Base-by-base conservation (phyloP, 2,797 vertebrate species). In the Mergus octosetaceus region DNA sequence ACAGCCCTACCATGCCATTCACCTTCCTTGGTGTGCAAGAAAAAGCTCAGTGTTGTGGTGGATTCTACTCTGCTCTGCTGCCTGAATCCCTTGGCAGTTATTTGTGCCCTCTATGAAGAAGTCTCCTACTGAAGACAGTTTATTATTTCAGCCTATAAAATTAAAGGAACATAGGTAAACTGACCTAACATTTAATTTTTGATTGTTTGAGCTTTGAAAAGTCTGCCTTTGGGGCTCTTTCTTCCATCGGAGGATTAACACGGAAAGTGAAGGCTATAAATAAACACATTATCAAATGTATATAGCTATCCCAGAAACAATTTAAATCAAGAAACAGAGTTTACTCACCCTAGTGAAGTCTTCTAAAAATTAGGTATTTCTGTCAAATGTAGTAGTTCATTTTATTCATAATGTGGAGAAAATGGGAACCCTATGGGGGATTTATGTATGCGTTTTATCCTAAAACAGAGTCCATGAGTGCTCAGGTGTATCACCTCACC, bases 1-100 rank as follows among this genome's bases (percentile, higher is more conserved):
- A 45, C 45, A 82, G 11, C 36, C 53, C 41, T 79, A 17, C 39
- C 1, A 0, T 16, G 32, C 8, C 1, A 0, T 57, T 72, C 0
- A 0, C 32, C 41, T 79, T 89, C 47, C 41, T 79, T 43, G 1
- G 11, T 22, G 11, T 32, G 22, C 9, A 77, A 78, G 80, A 75
- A 68, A 41, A 24, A 11, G 2, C 47, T 76, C 64, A 16, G 4
- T 32, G 9, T 5, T 57, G 13, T 57, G 2, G 1, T 36, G 45
- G 45, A 43, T 34, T 57, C 13, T 2, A 5, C 36, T 65, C 7
- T 1, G 5, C 36, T 65, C 7, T 1, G 4, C 36, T 15, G 3
- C 16, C 18, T 53, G 64, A 76, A 61, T 72, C 14, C 27, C 30
- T 13, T 9, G 71, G 27, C 30, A 32, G 1, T 12, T 6, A 13